phyloP scores from a whole-genome alignment of 2,888 invertebrate genomes.

The Heteropelma amictum region DNA sequence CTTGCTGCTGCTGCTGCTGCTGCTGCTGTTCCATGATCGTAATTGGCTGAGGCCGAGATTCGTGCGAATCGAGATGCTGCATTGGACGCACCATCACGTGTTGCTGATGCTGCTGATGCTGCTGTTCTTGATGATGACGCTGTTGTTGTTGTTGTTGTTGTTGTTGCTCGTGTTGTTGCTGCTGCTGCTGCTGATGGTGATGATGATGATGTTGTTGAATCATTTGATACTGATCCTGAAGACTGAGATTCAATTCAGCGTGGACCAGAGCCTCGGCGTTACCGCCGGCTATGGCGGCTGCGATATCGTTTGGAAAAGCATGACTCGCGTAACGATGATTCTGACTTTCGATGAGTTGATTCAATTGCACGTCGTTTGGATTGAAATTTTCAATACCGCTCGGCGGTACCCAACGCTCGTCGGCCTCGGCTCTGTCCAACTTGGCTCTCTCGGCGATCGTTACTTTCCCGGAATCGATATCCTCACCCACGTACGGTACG shows the following conservation, averaged over 20 bases:
- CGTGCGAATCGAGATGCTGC: constrained; percentile 66
- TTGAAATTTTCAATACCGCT: constrained; percentile 76
- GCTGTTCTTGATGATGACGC: constrained; percentile 61
- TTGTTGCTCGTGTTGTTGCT: constrained; percentile 50
- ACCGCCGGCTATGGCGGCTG: constrained; percentile 64
- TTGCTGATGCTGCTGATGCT: constrained; percentile 55
- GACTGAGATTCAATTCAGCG: constrained; percentile 68
- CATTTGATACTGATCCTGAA: constrained; percentile 73
- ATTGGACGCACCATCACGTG: constrained; percentile 67
- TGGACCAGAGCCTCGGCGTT: constrained; percentile 66
- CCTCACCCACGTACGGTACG: constrained; percentile 70
- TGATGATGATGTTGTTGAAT: constrained; percentile 61
- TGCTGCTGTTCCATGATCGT: constrained; percentile 62
- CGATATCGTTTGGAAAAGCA: constrained; percentile 69
- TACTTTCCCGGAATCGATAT: constrained; percentile 75
- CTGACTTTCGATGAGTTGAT: constrained; percentile 72
- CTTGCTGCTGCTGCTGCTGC: constrained; percentile 45
- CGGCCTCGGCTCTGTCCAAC: constrained; percentile 78
- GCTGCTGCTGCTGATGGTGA: constrained; percentile 36
- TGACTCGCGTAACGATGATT: constrained; percentile 72
- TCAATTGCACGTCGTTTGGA: constrained; percentile 69
- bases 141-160: constrained; percentile 59
- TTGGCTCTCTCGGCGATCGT: constrained; percentile 75
- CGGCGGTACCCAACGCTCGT: constrained; percentile 84
- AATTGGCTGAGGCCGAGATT: constrained; percentile 62